phyloP scores from a whole-genome alignment of 2,888 invertebrate genomes.

The Orchestes rusci region DNA sequence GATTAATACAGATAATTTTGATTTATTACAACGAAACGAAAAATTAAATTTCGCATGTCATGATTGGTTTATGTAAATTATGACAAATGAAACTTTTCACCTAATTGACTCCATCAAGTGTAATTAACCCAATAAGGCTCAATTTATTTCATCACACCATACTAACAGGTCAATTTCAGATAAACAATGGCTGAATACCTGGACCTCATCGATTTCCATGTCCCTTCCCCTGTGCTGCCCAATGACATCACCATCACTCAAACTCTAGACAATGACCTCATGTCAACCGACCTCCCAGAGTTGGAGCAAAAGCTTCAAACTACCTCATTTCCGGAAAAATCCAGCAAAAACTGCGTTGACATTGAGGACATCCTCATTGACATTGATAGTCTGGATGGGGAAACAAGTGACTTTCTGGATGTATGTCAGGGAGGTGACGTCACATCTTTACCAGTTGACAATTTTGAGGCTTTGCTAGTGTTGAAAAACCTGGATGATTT shows the following conservation, averaged over 20 bases:
- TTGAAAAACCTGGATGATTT: constrained; percentile 54
- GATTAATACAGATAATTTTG: too few species aligned
- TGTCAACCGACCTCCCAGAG: constrained; percentile 40
- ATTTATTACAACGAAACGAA: too few species aligned
- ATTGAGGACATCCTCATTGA: constrained; percentile 41
- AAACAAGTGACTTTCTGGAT: constrained; percentile 13
- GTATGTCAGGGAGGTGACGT: constrained; percentile 11
- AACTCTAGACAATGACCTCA: constrained; percentile 34
- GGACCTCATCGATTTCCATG: constrained; percentile 40
- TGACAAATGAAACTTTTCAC: constrained; percentile 1
- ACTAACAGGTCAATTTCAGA: constrained; percentile 12
- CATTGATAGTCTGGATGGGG: constrained; percentile 29
- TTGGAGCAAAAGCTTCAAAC: constrained; percentile 38
- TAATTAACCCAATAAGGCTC: too few species aligned
- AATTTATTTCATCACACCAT: too few species aligned
- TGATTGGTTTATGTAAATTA: background rate
- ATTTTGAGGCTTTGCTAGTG: constrained; percentile 46
- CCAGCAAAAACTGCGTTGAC: constrained; percentile 33
- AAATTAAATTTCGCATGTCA: too few species aligned
- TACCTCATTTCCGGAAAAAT: constrained; percentile 1
- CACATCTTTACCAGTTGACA: constrained; percentile 12
- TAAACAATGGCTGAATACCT: constrained; percentile 11
- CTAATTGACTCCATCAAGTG: background rate
- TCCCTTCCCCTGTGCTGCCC: constrained; percentile 34
- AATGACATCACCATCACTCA: constrained; percentile 21